These are phyloP conservation scores for Trichosurus vulpecula DNA, from an alignment of 2,797 vertebrate species.

Conservation along the genomic window DNA sequence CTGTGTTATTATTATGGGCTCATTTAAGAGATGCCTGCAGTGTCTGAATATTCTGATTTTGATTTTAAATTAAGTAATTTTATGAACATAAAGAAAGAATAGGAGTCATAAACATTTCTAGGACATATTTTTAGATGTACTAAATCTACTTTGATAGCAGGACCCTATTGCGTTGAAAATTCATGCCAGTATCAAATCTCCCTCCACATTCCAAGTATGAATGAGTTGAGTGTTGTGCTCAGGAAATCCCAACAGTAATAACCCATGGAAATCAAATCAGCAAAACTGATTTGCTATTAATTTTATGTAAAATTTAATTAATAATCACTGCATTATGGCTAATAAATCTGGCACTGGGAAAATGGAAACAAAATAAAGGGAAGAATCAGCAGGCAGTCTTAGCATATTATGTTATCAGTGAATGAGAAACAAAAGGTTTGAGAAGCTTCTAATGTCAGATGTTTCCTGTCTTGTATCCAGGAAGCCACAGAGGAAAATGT, in stretches of 20 bases:
- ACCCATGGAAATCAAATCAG: background rate
- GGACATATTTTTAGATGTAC: background rate
- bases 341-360: constrained; percentile 1
- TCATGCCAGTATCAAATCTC: background rate
- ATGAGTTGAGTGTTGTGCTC: background rate
- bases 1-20: background rate
- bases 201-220: background rate
- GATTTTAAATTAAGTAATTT: background rate
- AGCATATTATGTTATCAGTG: background rate
- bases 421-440: background rate
- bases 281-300: constrained; percentile 7
- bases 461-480: background rate
- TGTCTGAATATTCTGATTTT: background rate
- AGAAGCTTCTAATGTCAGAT: background rate
- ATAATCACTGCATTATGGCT: background rate
- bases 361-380: background rate
- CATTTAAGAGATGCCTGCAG: background rate
- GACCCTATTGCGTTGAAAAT: constrained; percentile 11
- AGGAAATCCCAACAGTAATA: constrained; percentile 38
- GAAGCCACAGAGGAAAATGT: background rate
- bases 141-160: background rate
- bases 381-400: background rate
- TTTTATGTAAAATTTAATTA: constrained; percentile 37
- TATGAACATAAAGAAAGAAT: constrained; percentile 4
- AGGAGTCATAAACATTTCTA: background rate